Evolutionary conservation across 2,888 invertebrate genomes (phyloP).

Genomic region (Nymphalis urticae): DNA sequence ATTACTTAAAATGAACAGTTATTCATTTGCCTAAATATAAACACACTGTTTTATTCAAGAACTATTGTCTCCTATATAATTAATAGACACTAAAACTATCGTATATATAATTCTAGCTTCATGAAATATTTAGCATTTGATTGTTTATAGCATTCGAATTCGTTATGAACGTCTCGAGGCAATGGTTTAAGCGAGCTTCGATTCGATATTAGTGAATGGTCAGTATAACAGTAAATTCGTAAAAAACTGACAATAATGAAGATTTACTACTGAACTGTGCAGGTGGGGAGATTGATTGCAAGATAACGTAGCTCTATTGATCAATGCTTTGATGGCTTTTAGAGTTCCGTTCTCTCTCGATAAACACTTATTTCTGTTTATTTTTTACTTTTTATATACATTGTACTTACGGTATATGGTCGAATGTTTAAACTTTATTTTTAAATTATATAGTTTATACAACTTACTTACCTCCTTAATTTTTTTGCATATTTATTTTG

Average conservation of each 20-base stretch:
- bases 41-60: not conserved
- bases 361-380: conserved; percentile 4
- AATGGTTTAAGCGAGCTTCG: conserved; percentile 38
- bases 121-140: conserved; percentile 35
- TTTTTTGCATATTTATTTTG: too few species aligned
- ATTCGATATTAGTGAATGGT: conserved; percentile 43
- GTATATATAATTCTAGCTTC: conserved; percentile 13
- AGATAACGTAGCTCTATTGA: conserved; percentile 60
- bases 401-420: not conserved
- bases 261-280: conserved; percentile 64
- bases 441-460: too few species aligned
- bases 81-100: conserved; percentile 18
- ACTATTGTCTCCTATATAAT: conserved; percentile 18
- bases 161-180: conserved; percentile 40
- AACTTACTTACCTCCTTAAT: too few species aligned
- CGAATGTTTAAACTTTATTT: too few species aligned
- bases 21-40: not conserved
- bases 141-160: conserved; percentile 43
- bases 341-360: conserved; percentile 33
- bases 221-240: conserved; percentile 65
- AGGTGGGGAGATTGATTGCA: conserved; percentile 66
- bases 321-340: conserved; percentile 53
- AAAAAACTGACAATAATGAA: conserved; percentile 68
- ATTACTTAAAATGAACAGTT: too few species aligned
- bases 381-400: not conserved